These are phyloP conservation scores for Zosterops pallidus DNA, from an alignment of 2,113 vertebrate species.

Conservation along the genomic window DNA sequence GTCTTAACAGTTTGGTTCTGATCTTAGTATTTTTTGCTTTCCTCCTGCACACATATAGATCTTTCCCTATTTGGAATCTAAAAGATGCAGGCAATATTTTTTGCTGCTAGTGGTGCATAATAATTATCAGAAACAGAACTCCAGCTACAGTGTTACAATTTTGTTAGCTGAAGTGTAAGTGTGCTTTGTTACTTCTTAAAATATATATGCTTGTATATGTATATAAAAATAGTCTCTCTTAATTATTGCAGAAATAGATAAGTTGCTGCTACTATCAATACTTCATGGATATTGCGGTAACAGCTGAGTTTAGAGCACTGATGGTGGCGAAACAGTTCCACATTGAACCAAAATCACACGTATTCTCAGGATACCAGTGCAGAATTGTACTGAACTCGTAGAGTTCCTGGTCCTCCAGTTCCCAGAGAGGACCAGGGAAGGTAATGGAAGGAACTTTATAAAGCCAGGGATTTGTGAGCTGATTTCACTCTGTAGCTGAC, in stretches of 20 bases:
- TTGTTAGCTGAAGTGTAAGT: conserved; percentile 47
- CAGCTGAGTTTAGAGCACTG: conserved; percentile 62
- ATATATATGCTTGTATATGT: conserved; percentile 28
- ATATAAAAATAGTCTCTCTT: conserved; percentile 63
- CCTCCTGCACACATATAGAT: neutral
- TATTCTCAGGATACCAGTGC: conserved; percentile 48
- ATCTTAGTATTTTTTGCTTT: neutral
- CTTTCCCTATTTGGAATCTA: neutral
- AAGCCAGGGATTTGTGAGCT: conserved; percentile 9
- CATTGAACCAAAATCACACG: conserved; percentile 37
- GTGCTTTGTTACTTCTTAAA: conserved; percentile 54
- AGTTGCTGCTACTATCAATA: conserved; percentile 40
- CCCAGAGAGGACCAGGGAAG: neutral
- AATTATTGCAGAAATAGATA: conserved; percentile 65
- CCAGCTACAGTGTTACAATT: conserved; percentile 21
- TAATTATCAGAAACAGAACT: conserved; percentile 32
- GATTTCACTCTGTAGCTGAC: neutral
- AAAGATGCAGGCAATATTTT: conserved; percentile 26
- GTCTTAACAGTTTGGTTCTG: neutral
- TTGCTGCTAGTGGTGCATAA: conserved; percentile 42
- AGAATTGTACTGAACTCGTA: conserved; percentile 25
- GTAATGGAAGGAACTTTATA: neutral
- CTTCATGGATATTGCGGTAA: conserved; percentile 34
- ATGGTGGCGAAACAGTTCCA: conserved; percentile 49
- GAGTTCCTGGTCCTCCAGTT: conserved; percentile 20